Conservation (phyloP, 1,140 invertebrate species). For the Brachystomella parvula region DNA sequence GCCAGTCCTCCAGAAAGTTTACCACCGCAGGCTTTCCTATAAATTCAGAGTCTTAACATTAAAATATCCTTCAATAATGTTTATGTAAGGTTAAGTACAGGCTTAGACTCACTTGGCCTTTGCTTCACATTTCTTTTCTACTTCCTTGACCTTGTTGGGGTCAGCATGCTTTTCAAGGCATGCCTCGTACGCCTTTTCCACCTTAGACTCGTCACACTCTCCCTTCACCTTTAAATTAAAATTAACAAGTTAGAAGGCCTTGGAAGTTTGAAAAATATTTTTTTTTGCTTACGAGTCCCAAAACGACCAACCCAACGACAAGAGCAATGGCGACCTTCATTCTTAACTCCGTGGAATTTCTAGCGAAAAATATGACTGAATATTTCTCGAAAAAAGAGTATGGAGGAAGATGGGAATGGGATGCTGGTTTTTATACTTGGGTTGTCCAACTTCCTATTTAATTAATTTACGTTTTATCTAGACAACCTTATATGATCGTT, state of each 20-base stretch:
- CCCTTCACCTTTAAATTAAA: not conserved
- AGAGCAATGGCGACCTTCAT: not conserved
- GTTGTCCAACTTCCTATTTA: too few relatives aligned
- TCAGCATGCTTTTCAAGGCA: not conserved
- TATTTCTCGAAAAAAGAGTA: not conserved
- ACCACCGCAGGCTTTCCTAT: too few relatives aligned
- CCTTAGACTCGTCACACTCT: not conserved
- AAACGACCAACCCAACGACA: not conserved
- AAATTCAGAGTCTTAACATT: too few relatives aligned
- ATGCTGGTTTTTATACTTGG: too few relatives aligned
- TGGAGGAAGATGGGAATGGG: not conserved
- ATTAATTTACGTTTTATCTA: too few relatives aligned
- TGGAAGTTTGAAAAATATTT: not conserved
- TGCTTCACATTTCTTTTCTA: not conserved
- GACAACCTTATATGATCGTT: too few relatives aligned
- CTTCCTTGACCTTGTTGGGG: not conserved
- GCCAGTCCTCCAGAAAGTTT: too few relatives aligned
- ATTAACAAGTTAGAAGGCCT: not conserved
- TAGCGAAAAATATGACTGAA: not conserved
- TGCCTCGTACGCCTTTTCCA: not conserved
- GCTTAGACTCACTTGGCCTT: too few relatives aligned
- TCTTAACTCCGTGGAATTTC: not conserved
- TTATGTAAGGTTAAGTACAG: too few relatives aligned
- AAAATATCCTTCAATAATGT: too few relatives aligned
- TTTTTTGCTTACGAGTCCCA: not conserved